Evolutionary conservation across 2,888 invertebrate genomes (phyloP), one percentile per base, ranked within the genome.

Genomic region (Lasioglossum figueresi): DNA sequence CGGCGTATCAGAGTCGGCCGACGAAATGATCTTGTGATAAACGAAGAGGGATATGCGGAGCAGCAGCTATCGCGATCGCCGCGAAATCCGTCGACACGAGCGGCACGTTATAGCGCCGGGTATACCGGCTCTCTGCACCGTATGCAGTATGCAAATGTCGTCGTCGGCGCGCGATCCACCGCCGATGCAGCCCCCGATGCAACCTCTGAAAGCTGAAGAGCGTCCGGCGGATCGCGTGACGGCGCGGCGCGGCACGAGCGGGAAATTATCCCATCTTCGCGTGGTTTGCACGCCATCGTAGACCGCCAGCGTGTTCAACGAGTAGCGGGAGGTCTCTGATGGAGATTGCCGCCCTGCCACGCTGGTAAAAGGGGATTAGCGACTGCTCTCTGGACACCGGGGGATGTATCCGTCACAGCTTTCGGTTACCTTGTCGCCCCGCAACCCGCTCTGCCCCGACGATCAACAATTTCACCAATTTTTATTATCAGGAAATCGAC

Each of bases 211-310:
- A 83, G 81, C 76, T 70, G 72, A 71, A 68, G 77, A 76, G 83
- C 83, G 80, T 84, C 88, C 76, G 85, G 80, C 63, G 85, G 88
- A 90, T 92, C 91, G 92, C 92, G 91, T 93, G 93, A 89, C 88
- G 88, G 78, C 82, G 77, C 82, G 87, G 79, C 82, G 79, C 82
- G 87, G 90, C 91, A 92, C 89, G 89, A 90, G 91, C 91, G 87
- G 88, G 85, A 92, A 93, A 93, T 93, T 93, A 93, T 92, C 90
- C 91, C 88, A 90, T 91, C 89, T 86, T 87, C 82, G 85, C 74
- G 76, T 86, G 84, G 80, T 88, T 84, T 85, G 82, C 89, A 87
- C 79, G 82, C 79, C 82, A 90, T 89, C 83, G 81, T 31, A 76
- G 79, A 84, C 79, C 81, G 79, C 80, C 82, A 63, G 40, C 68